Evolutionary conservation across 2,888 invertebrate species (phyloP), one percentile per base, ranked within the genome.

Genomic region (Athalia rosae): DNA sequence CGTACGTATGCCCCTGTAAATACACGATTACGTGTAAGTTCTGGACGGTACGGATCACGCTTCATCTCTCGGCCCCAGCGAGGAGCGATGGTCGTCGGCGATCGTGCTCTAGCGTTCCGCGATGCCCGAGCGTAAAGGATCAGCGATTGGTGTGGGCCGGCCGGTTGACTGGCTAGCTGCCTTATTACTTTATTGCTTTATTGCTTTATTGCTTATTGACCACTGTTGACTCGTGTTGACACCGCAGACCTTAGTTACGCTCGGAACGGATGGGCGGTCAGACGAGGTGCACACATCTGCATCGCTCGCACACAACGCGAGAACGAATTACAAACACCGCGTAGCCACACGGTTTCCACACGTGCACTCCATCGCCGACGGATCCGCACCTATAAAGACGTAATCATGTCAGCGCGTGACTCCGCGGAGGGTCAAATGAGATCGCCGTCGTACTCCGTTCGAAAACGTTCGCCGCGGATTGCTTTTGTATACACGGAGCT

Each of bases 191-290:
- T 74, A 74, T 74, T 48, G 74, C 74, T 74, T 74, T 74, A 74
- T 74, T 59, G 85, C 85, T 87, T 87, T 87, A 88, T 89, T 86
- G 88, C 88, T 89, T 88, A 89, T 89, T 89, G 89, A 89, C 88
- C 88, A 88, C 87, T 89, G 89, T 89, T 89, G 89, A 89, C 89
- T 89, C 84, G 88, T 89, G 89, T 89, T 89, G 89, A 89, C 89
- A 89, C 88, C 89, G 87, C 89, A 87, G 88, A 89, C 89, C 87
- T 87, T 86, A 82, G 86, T 86, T 87, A 87, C 87, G 74, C 74
- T 45, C 48, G 47, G 47, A 62, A 74, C 59, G 47, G 62, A 74
- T 61, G 74, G 61, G 48, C 59, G 28, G 74, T 8, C 13, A 9
- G 48, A 63, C 43, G 6, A 28, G 41, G 41, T 63, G 45, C 41